Base-by-base conservation (phyloP, 2,888 invertebrate species). In the Lycaena phlaeas region DNA sequence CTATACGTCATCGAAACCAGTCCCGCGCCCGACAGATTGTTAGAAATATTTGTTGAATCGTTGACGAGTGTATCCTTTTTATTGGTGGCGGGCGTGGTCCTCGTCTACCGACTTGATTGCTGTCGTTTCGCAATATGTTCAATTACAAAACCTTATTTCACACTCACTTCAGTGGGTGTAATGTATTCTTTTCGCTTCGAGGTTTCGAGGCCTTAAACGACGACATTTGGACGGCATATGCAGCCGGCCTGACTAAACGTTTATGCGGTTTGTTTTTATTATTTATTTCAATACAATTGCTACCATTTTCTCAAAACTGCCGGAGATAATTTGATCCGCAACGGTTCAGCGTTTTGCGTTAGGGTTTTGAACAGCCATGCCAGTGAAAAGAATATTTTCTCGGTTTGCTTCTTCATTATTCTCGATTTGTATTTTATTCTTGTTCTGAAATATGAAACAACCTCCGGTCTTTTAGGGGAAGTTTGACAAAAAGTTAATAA, bases 401-500 rank as follows among this genome's bases (percentile, higher is more conserved):
- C 9, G 7, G 9, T 6, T 22, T 9, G 6, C 9, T 9, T 7
- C 31, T 7, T 18, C 31, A 39, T 39, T 30, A 39, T 31, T 14
- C 27, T 11, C 26, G 27, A 17, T 10, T 9, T 14, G 9, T 18
- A 18, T 39, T 30, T 27, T 29, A 34, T 29, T 37, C 37, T 34
- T 40, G 17, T 18, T n/a, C 31, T 27, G 28, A 36, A 41, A 48
- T 38, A 34, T 46, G 18, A 41, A 44, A 45, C 44, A 46, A 36
- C 43, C 43, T 34, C 50, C 43, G 42, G 31, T 29, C 12, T 27
- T 31, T 25, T 26, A 49, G 41, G 46, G 46, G 51, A 46, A 54
- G 55, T 57, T 56, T 59, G 54, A 56, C 57, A 47, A 72, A 71
- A 64, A 56, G 49, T 57, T 54, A 67, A 69, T 70, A 70, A 68